phyloP scores from a whole-genome alignment of 2,888 invertebrate genomes.

The Drosophila acutilabella region DNA sequence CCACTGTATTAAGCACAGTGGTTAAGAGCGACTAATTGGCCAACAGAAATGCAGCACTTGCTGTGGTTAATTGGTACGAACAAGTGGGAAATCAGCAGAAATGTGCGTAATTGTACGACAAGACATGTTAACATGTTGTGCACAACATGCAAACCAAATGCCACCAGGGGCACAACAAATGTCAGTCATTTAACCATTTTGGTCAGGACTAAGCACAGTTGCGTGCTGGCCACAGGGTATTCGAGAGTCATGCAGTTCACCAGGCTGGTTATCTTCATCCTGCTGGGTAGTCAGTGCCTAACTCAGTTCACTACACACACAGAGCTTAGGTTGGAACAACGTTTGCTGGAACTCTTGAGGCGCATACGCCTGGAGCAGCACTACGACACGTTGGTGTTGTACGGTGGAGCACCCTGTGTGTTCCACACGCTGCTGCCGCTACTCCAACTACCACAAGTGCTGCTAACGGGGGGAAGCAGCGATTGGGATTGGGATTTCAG shows the following conservation, averaged over 20 bases:
- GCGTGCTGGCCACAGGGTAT: conserved; percentile 23
- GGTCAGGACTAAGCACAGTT: conserved; percentile 36
- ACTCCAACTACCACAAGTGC: conserved; percentile 34
- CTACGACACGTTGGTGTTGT: conserved; percentile 44
- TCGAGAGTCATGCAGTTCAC: conserved; percentile 23
- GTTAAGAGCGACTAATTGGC: background rate
- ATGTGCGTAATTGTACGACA: conserved; percentile 37
- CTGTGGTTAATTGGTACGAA: conserved; percentile 1
- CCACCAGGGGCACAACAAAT: conserved; percentile 19
- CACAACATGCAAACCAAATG: conserved; percentile 46
- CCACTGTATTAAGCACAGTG: conserved; percentile 3
- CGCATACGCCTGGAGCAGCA: conserved; percentile 39
- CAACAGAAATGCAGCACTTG: background rate
- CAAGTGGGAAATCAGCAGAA: conserved; percentile 9
- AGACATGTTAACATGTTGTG: conserved; percentile 29
- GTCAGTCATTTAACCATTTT: background rate
- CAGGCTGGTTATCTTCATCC: background rate
- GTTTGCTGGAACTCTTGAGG: conserved; percentile 28
- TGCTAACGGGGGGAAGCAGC: conserved; percentile 32
- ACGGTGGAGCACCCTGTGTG: conserved; percentile 50
- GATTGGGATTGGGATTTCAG: conserved; percentile 48
- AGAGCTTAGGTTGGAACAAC: background rate
- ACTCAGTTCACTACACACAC: background rate
- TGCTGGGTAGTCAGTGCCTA: conserved; percentile 11
- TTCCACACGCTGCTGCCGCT: conserved; percentile 40